A percentile compares a stretch with the other conserved stretches of the same genome.
Conservation (phyloP, 2,113 vertebrate species). For the Tachysurus vachellii region DNA sequence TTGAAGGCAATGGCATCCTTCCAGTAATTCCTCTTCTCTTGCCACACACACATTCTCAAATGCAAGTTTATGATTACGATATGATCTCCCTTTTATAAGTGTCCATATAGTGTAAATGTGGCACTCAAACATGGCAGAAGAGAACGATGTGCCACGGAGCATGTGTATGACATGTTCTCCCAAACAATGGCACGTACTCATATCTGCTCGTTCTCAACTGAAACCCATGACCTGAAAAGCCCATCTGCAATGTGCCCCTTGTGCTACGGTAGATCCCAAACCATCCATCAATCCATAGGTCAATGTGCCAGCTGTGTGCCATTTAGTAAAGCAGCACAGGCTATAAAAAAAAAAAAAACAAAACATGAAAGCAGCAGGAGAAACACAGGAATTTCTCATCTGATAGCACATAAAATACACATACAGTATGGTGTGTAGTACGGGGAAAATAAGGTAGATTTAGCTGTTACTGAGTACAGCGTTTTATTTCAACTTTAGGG, state of each 20-base stretch:
- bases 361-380: background rate
- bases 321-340: constrained; percentile 52
- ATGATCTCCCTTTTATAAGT: constrained; percentile 53
- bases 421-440: background rate
- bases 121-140: constrained; percentile 45
- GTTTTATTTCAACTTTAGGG: background rate
- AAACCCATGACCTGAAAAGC: constrained; percentile 47
- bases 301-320: constrained; percentile 59
- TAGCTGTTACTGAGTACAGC: background rate
- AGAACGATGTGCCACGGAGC: background rate
- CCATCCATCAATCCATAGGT: constrained; percentile 63
- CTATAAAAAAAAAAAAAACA: constrained; percentile 40
- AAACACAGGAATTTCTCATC: constrained; percentile 31
- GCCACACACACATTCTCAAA: constrained; percentile 23
- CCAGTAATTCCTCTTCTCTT: background rate
- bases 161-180: constrained; percentile 29
- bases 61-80: constrained; percentile 35
- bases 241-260: constrained; percentile 22
- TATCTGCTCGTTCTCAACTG: constrained; percentile 49
- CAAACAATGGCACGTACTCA: constrained; percentile 43
- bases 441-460: background rate
- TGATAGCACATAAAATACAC: constrained; percentile 27
- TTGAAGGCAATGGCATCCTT: background rate
- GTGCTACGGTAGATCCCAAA: constrained; percentile 42
- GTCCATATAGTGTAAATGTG: constrained; percentile 50